A percentile compares a stretch with the other conserved stretches of the same genome.
These are phyloP conservation scores for Gorsachius goisagi DNA, from an alignment of 2,113 vertebrate genomes.

Conservation along the genomic window DNA sequence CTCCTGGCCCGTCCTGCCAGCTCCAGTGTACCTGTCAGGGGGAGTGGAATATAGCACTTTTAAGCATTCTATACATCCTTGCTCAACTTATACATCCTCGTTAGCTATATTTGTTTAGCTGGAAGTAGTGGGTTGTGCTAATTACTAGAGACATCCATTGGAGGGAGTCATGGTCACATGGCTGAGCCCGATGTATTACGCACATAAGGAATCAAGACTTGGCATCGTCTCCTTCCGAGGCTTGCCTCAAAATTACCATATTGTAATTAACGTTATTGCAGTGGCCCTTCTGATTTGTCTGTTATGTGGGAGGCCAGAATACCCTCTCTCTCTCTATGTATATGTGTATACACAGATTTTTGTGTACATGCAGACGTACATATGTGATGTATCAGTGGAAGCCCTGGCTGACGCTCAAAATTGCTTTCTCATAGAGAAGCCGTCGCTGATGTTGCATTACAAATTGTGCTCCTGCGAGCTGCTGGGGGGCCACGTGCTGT, in stretches of 20 bases:
- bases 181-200: background rate
- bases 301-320: background rate
- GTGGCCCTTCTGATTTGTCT: background rate
- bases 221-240: background rate
- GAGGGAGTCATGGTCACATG: conserved; percentile 37
- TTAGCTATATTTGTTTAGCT: background rate
- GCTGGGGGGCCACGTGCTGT: background rate
- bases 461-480: background rate
- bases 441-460: background rate
- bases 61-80: accelerated
- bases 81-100: background rate
- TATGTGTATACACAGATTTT: accelerated
- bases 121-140: background rate
- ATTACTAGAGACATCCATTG: conserved; percentile 30
- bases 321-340: accelerated
- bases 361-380: accelerated
- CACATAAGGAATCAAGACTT: background rate
- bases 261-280: background rate
- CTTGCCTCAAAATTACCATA: background rate
- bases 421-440: background rate
- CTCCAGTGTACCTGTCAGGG: accelerated
- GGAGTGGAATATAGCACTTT: background rate
- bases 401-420: background rate
- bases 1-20: background rate
- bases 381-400: accelerated